Base-by-base conservation (phyloP, 2,888 invertebrate genomes). In the Apotomis betuletana region DNA sequence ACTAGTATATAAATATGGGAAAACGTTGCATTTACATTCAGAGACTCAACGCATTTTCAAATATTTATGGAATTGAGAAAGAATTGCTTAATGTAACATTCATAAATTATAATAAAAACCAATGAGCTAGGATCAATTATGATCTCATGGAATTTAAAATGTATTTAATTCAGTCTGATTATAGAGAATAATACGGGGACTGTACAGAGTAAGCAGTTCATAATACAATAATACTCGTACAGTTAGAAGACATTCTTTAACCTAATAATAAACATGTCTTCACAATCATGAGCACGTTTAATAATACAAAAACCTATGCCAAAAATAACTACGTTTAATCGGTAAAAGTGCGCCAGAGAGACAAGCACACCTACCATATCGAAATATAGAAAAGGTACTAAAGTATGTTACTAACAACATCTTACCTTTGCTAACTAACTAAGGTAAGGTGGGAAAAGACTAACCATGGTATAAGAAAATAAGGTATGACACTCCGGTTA, bases 1-100 rank as follows among this genome's bases (percentile, higher is more conserved):
- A 46, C 73, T 79, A 73, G 75, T 72, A 71, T 59, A 9, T 51
- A 51, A 62, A 62, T n/a, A 1, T 46, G 27, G 27, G 49, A 5
- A 27, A 57, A 36, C 36, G 55, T 55, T 36, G 4, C 10, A 10
- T 12, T 2, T 49, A 49, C 41, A 41, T 41, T 41, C 41, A 6
- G 5, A 41, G 49, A 57, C 57, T 10, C 4, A 57, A 27, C 36
- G 3, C 41, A 58, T n/a, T 13, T n/a, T 36, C n/a, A n/a, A 13
- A 4, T 9, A 38, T 13, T 3, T 8, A 63, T 52, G 63, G 63
- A 52, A 63, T 63, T 63, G 63, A 54, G 4, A 63, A 41, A 36
- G 13, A 52, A 63, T 54, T 41, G 52, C 38, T 63, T n/a, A 8
- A 54, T 15, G 36, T 8, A 51, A n/a, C 5, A 15, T 12, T 27